Percentiles rank a stretch among this genome's conserved stretches.
Conservation (phyloP, 2,797 vertebrate species). For the Micrastur ruficollis region DNA sequence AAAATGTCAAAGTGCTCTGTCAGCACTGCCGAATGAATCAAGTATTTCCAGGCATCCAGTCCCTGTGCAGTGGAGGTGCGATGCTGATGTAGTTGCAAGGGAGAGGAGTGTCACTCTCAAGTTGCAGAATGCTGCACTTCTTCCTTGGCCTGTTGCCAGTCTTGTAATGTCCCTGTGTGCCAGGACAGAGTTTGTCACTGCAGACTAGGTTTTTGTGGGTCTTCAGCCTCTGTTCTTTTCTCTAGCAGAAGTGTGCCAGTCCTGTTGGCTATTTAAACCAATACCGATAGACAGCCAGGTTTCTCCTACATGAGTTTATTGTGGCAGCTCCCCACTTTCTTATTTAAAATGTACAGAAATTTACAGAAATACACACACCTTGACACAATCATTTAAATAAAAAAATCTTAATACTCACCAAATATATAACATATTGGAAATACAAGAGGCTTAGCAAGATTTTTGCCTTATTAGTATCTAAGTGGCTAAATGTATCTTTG, state of each 20-base stretch:
- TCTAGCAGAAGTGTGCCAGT: neutral
- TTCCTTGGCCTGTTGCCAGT: neutral
- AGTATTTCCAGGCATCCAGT: neutral
- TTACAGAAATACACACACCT: neutral
- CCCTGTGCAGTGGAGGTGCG: neutral
- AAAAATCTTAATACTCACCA: neutral
- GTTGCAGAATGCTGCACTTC: neutral
- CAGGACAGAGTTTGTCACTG: neutral
- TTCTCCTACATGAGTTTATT: accelerated
- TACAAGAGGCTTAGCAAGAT: neutral
- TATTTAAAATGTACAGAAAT: neutral
- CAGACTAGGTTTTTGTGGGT: neutral
- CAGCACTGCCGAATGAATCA: neutral
- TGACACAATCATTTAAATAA: neutral
- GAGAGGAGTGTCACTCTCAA: neutral
- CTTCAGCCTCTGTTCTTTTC: neutral
- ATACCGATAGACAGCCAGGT: neutral
- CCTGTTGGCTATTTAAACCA: neutral
- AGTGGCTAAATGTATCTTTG: neutral
- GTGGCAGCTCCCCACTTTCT: neutral
- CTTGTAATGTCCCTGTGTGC: neutral
- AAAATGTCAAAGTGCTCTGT: neutral
- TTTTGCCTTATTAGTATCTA: neutral
- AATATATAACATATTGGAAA: neutral
- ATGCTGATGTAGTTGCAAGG: neutral